phyloP scores from a whole-genome alignment of 2,113 vertebrate genomes.

The Strix aluco region DNA sequence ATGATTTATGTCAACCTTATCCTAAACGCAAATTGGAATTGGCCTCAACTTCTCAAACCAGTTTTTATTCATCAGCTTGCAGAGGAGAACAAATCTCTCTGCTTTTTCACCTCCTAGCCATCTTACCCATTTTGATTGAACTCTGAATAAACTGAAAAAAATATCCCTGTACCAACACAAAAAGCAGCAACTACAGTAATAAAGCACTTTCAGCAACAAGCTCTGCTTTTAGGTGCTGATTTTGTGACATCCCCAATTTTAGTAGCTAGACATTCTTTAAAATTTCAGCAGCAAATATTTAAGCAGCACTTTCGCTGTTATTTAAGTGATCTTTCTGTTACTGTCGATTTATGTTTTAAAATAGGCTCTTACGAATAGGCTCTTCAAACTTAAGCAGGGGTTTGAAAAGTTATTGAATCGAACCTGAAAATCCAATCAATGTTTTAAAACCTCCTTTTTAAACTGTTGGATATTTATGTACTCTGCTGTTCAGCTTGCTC shows the following conservation, averaged over 20 bases:
- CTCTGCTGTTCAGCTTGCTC: neutral
- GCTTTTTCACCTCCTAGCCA: neutral
- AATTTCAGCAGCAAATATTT: constrained; percentile 23
- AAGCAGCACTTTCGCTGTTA: neutral
- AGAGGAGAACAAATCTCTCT: neutral
- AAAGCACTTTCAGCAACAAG: neutral
- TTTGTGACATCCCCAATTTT: constrained; percentile 3
- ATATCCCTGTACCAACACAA: neutral
- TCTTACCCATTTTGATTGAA: neutral
- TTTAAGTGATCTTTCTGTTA: constrained; percentile 12
- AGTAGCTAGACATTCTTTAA: constrained; percentile 4
- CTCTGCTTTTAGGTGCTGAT: constrained; percentile 7
- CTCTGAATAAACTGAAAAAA: neutral
- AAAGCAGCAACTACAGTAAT: neutral
- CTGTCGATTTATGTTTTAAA: neutral
- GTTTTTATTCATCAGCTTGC: neutral
- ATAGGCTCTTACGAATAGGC: neutral
- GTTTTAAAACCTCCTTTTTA: neutral
- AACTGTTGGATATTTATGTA: neutral
- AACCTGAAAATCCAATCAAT: neutral
- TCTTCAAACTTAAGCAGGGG: neutral
- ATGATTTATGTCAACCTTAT: neutral
- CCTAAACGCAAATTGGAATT: neutral
- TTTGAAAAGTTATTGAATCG: neutral
- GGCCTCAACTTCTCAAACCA: constrained; percentile 10